Percentiles rank a stretch among this genome's conserved stretches.
Conservation (phyloP, 1,140 invertebrate species). For the Drosophila sulfurigaster region DNA sequence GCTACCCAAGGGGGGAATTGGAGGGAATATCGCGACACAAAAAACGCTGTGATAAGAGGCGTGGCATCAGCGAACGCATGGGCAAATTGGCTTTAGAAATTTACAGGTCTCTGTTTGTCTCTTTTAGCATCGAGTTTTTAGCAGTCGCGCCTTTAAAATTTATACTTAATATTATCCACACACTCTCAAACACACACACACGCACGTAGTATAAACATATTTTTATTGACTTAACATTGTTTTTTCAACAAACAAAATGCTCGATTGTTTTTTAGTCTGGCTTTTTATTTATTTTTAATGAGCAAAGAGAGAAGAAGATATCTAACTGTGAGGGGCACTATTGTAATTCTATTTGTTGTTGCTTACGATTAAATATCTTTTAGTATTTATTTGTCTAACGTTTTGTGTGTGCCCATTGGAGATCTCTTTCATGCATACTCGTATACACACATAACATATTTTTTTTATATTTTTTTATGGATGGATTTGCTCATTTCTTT, state of each 20-base stretch:
- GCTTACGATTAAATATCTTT: slow-evolving; percentile 34
- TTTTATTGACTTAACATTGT: slow-evolving; percentile 81
- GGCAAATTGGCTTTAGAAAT: slow-evolving; percentile 73
- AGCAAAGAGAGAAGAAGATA: slow-evolving; percentile 6
- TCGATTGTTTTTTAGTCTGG: slow-evolving; percentile 77
- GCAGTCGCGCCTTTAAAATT: slow-evolving; percentile 57
- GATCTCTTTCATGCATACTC: not conserved
- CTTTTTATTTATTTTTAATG: slow-evolving; percentile 83
- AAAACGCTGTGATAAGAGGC: slow-evolving; percentile 42
- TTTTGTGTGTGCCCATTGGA: not conserved
- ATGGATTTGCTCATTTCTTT: slow-evolving; percentile 39
- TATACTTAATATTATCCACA: slow-evolving; percentile 60
- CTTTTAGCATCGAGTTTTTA: slow-evolving; percentile 34
- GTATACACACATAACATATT: too few relatives aligned
- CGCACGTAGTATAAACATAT: slow-evolving; percentile 27
- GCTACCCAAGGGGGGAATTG: not conserved
- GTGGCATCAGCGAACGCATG: slow-evolving; percentile 29
- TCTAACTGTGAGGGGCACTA: slow-evolving; percentile 23
- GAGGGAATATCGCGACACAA: slow-evolving; percentile 33
- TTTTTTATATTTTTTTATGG: slow-evolving; percentile 31
- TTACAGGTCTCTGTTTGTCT: slow-evolving; percentile 61
- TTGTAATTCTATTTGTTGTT: slow-evolving; percentile 46
- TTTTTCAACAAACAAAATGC: slow-evolving; percentile 75
- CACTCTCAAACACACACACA: not conserved
- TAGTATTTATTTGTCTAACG: slow-evolving; percentile 36